phyloP scores from a whole-genome alignment of 1,140 invertebrate genomes.

The Drosophila orena region DNA sequence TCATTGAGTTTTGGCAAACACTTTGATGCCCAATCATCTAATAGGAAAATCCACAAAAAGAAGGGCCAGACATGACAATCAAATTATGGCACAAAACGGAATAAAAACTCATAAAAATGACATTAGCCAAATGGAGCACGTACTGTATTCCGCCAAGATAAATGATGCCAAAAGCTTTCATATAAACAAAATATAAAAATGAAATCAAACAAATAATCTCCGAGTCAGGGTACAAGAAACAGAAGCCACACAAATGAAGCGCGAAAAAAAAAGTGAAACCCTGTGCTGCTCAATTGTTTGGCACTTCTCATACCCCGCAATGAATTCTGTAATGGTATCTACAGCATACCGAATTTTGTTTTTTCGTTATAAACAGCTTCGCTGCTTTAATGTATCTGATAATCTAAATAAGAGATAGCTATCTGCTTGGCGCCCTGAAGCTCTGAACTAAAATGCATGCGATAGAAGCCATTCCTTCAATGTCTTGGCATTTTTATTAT shows the following conservation, averaged over 20 bases:
- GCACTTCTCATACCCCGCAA: conserved; percentile 12
- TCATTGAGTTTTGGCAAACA: conserved; percentile 4
- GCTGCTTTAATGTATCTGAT: no score
- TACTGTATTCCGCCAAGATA: conserved; percentile 17
- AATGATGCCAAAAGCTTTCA: conserved; percentile 19
- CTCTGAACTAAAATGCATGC: background rate
- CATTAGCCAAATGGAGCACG: conserved; percentile 65
- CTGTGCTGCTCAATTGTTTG: background rate
- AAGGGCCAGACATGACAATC: conserved; percentile 44
- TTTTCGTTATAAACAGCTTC: no score
- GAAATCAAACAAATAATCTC: conserved; percentile 63
- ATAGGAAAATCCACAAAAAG: conserved; percentile 43
- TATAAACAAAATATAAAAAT: conserved; percentile 64
- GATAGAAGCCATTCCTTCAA: background rate
- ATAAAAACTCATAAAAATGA: conserved; percentile 57
- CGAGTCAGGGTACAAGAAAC: conserved; percentile 27
- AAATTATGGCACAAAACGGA: conserved; percentile 40
- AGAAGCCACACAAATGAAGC: conserved; percentile 49
- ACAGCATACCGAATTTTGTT: no score
- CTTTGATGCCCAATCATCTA: conserved; percentile 34
- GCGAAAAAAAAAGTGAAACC: conserved; percentile 14
- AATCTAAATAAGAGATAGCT: no score
- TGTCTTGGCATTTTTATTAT: background rate
- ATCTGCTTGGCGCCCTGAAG: no score
- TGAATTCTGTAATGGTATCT: background rate